Conservation (phyloP, 1,140 invertebrate genomes). For the Anoplophora glabripennis region DNA sequence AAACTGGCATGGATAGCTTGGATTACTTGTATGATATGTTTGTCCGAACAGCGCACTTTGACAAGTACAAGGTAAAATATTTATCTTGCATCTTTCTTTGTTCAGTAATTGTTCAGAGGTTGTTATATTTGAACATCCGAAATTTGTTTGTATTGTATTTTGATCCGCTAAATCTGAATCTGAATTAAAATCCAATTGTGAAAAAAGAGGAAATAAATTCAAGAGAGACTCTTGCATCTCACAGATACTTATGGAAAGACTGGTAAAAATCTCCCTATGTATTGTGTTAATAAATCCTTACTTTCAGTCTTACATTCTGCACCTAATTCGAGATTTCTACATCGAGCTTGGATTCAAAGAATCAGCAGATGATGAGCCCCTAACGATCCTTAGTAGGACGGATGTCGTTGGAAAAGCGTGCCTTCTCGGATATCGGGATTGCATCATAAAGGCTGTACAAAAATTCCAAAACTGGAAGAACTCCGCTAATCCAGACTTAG, state of each 20-base stretch:
- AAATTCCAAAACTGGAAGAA: conserved; percentile 73
- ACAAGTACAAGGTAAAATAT: conserved; percentile 67
- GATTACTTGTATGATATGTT: conserved; percentile 74
- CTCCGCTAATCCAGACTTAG: conserved; percentile 63
- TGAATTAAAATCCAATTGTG: too few species aligned
- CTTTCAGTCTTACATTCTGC: conserved; percentile 64
- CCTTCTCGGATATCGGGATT: conserved; percentile 65
- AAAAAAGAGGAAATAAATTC: too few species aligned
- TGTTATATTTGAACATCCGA: too few species aligned
- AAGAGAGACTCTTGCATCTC: too few species aligned
- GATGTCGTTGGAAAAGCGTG: conserved; percentile 70
- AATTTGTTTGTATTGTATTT: too few species aligned
- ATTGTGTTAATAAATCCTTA: background rate
- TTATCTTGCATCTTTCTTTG: conserved; percentile 3
- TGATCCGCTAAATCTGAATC: too few species aligned
- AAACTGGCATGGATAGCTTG: conserved; percentile 66
- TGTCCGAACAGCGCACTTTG: conserved; percentile 66
- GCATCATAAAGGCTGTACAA: conserved; percentile 63
- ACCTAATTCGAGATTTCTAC: conserved; percentile 63
- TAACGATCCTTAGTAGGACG: conserved; percentile 66
- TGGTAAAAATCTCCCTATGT: too few species aligned
- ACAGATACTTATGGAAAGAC: too few species aligned
- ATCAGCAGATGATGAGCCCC: conserved; percentile 58
- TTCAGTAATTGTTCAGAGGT: too few species aligned
- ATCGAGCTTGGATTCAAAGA: conserved; percentile 64